Percentiles rank a stretch among this genome's conserved stretches.
These are phyloP conservation scores for Euzetes globulus DNA, from an alignment of 2,888 invertebrate species.

Conservation along the genomic window DNA sequence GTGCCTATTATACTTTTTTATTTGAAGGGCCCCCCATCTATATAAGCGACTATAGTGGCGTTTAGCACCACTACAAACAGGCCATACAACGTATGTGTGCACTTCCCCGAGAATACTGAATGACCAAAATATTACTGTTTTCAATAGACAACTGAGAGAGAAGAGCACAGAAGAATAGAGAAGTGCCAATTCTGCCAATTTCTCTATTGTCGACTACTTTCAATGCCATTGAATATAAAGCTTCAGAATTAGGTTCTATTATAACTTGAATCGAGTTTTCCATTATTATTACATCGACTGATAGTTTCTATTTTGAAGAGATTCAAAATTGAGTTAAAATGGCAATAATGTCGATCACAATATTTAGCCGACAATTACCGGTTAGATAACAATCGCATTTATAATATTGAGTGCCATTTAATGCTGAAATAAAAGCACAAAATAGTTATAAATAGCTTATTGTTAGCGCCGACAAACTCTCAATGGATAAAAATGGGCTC, in stretches of 20 bases:
- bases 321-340: conserved; percentile 11
- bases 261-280: conserved; percentile 10
- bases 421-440: neutral
- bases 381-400: conserved; percentile 18
- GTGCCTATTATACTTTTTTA: conserved; percentile 24
- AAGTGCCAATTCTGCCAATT: conserved; percentile 18
- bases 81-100: conserved; percentile 13
- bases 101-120: neutral
- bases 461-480: neutral
- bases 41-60: conserved; percentile 8
- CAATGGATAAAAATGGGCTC: neutral
- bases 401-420: neutral
- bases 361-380: conserved; percentile 17
- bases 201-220: conserved; percentile 1
- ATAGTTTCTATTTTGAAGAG: conserved; percentile 2
- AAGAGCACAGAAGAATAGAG: neutral
- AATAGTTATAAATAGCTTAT: neutral
- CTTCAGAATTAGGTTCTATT: neutral
- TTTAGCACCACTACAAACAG: conserved; percentile 15
- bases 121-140: conserved; percentile 19
- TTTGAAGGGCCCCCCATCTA: conserved; percentile 20
- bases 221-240: conserved; percentile 14
- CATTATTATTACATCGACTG: conserved; percentile 9
- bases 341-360: conserved; percentile 6
- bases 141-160: neutral